Conservation (phyloP, 2,888 invertebrate species). For the Parnassius glacialis region DNA sequence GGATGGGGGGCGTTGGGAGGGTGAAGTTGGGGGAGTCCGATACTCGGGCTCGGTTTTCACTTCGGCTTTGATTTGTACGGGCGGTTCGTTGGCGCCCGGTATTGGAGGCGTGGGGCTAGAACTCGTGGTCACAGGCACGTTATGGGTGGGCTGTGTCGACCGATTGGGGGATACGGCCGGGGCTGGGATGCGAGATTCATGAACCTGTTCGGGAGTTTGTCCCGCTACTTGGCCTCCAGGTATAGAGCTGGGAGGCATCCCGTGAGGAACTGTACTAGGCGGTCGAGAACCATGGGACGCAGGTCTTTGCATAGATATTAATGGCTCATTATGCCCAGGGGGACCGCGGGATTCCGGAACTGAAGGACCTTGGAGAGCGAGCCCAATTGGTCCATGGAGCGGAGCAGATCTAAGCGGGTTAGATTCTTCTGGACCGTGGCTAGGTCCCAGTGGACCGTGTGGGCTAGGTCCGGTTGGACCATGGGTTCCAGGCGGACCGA, state of each 20-base stretch:
- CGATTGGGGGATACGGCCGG: conserved; percentile 25
- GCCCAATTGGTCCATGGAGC: neutral
- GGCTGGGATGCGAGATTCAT: conserved; percentile 22
- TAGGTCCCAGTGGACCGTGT: conserved; percentile 17
- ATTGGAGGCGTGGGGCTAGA: conserved; percentile 23
- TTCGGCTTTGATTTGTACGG: conserved; percentile 67
- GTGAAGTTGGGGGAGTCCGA: conserved; percentile 57
- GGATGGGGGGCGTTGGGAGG: conserved; percentile 46
- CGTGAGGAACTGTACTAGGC: conserved; percentile 15
- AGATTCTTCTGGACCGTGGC: conserved; percentile 11
- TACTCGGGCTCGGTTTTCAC: conserved; percentile 75
- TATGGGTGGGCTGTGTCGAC: conserved; percentile 13
- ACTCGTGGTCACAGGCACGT: conserved; percentile 9
- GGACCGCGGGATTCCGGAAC: neutral
- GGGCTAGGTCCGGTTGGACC: conserved; percentile 25
- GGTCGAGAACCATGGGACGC: conserved; percentile 25
- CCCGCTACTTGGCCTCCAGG: neutral
- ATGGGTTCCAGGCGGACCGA: conserved; percentile 26
- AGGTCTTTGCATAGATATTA: conserved; percentile 13
- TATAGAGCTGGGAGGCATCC: neutral
- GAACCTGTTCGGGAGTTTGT: conserved; percentile 10
- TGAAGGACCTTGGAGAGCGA: conserved; percentile 4
- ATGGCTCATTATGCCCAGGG: neutral
- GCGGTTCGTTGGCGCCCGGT: conserved; percentile 30
- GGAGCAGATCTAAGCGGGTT: conserved; percentile 13